A percentile compares a stretch with the other conserved stretches of the same genome.
Conservation (phyloP, 1,140 invertebrate genomes). For the Rhynchophorus ferrugineus region DNA sequence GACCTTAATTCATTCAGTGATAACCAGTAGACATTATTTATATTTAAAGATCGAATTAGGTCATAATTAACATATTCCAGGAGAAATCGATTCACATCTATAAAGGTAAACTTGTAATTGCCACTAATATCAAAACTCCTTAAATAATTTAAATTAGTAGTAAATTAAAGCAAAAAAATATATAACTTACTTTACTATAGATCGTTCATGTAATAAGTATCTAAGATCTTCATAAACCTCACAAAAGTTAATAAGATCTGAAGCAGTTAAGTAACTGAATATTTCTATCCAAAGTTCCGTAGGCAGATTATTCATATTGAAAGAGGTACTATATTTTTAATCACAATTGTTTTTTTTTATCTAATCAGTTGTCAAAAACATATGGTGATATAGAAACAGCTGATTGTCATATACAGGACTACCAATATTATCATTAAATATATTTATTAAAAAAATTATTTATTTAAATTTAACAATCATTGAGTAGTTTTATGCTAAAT, state of each 20-base stretch:
- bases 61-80: conserved; percentile 11
- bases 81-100: conserved; percentile 5
- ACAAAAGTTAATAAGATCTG: conserved; percentile 17
- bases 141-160: conserved; percentile 1
- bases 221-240: conserved; percentile 2
- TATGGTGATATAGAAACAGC: no score
- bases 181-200: conserved; percentile 12
- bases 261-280: conserved; percentile 9
- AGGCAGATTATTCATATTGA: background rate
- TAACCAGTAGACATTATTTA: conserved; percentile 25
- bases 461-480: no score
- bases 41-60: conserved; percentile 19
- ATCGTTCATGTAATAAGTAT: conserved; percentile 4
- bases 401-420: no score
- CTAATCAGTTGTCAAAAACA: no score
- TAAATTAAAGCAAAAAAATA: background rate
- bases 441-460: no score
- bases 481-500: no score
- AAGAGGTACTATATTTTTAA: no score
- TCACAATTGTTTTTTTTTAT: background rate
- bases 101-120: conserved; percentile 11
- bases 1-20: conserved; percentile 10
- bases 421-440: no score
- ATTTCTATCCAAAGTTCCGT: conserved; percentile 11
- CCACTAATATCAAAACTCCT: conserved; percentile 14